Conservation (phyloP, 23 tunicate genomes). For the Clavelina lepadiformis region DNA sequence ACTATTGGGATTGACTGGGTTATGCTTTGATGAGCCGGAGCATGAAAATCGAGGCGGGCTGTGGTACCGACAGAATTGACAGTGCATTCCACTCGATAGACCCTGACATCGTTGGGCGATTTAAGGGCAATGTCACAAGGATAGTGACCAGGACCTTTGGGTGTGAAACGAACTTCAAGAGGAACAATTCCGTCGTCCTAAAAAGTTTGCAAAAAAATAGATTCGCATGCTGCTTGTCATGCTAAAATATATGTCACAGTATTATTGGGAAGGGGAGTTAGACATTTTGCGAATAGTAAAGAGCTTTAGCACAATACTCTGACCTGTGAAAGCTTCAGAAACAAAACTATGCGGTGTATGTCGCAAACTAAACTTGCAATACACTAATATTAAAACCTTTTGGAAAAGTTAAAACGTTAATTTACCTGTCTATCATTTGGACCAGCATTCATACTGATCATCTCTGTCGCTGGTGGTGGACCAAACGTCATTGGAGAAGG, state of each 20-base stretch:
- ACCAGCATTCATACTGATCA: conserved; percentile 29
- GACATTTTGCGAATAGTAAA: no score
- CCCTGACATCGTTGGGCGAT: conserved; percentile 64
- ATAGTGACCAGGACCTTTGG: conserved; percentile 77
- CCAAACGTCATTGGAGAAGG: conserved; percentile 81
- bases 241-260: no score
- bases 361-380: no score
- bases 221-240: no score
- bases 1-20: conserved; percentile 94
- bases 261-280: no score
- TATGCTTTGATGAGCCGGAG: conserved; percentile 83
- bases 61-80: conserved; percentile 77
- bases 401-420: no score
- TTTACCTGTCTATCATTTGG: conserved; percentile 89
- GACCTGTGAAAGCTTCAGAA: no score
- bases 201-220: background rate
- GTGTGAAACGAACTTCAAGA: conserved; percentile 42
- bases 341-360: no score
- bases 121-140: conserved; percentile 78
- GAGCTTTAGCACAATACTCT: no score
- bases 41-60: conserved; percentile 63
- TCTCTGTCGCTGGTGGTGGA: conserved; percentile 84
- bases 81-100: conserved; percentile 78
- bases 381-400: no score
- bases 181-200: conserved; percentile 78